Conservation (phyloP, 2,113 vertebrate genomes). For the Ameiurus melas region DNA sequence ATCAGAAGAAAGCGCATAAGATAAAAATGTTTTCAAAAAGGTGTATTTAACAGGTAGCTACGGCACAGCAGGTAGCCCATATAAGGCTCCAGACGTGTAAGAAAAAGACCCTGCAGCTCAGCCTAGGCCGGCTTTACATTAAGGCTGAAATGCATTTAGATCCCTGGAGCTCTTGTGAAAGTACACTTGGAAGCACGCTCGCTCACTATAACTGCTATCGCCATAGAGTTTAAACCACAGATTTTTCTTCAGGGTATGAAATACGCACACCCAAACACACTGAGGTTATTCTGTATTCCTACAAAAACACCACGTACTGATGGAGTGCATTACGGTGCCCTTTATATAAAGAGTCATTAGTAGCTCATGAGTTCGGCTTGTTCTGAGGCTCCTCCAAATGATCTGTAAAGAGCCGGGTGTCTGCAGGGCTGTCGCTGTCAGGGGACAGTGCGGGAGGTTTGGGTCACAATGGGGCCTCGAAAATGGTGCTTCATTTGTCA, state of each 20-base stretch:
- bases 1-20: slow-evolving; percentile 37
- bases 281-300: slow-evolving; percentile 31
- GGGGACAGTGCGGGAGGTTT: slow-evolving; percentile 48
- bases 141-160: not conserved
- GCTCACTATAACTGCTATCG: not conserved
- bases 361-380: slow-evolving; percentile 68
- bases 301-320: slow-evolving; percentile 44
- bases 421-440: slow-evolving; percentile 54
- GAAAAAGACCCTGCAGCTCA: slow-evolving; percentile 31
- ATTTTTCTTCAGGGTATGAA: not conserved
- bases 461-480: slow-evolving; percentile 64
- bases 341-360: slow-evolving; percentile 72
- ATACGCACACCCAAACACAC: not conserved
- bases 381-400: slow-evolving; percentile 70
- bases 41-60: slow-evolving; percentile 42
- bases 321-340: slow-evolving; percentile 59
- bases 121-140: not conserved
- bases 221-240: slow-evolving; percentile 9
- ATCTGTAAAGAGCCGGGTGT: slow-evolving; percentile 64
- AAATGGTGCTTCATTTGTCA: slow-evolving; percentile 77
- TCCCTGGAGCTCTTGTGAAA: slow-evolving; percentile 22
- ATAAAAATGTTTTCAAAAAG: not conserved
- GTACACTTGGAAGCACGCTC: not conserved
- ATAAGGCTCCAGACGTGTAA: slow-evolving; percentile 24
- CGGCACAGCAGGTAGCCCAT: slow-evolving; percentile 29